phyloP scores from a whole-genome alignment of 2,797 vertebrate genomes.

The Poecilia velifera region DNA sequence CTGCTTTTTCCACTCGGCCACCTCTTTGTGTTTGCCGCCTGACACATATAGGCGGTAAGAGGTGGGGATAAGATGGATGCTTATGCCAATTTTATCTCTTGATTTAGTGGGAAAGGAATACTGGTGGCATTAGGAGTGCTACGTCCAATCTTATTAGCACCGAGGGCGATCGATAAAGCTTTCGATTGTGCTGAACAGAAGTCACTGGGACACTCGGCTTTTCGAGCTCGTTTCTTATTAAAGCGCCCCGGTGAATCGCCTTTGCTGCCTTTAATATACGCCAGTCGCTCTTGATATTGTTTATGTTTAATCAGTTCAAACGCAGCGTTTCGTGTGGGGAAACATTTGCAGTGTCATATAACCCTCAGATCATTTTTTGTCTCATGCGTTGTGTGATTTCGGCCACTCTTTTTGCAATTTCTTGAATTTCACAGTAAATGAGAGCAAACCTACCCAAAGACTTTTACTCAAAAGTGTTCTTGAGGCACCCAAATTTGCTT shows the following conservation, averaged over 20 bases:
- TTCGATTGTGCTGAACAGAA: constrained; percentile 49
- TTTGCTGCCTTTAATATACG: constrained; percentile 40
- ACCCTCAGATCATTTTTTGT: not conserved
- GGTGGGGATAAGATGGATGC: constrained; percentile 58
- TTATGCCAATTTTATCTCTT: constrained; percentile 71
- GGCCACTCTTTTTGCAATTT: too few species aligned
- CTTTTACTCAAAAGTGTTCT: not conserved
- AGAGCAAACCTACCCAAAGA: too few species aligned
- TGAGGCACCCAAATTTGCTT: not conserved
- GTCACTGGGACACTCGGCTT: constrained; percentile 33
- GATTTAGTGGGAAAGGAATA: constrained; percentile 63
- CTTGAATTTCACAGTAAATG: too few species aligned
- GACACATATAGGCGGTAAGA: constrained; percentile 42
- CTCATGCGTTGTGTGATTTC: not conserved
- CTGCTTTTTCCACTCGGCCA: constrained; percentile 49
- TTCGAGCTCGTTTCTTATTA: constrained; percentile 40
- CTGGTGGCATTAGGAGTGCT: constrained; percentile 54
- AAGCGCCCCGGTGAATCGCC: constrained; percentile 30
- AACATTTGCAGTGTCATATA: not conserved
- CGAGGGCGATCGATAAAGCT: constrained; percentile 68
- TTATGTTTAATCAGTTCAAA: constrained; percentile 1
- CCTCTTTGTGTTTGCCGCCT: constrained; percentile 56
- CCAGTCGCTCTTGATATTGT: constrained; percentile 5
- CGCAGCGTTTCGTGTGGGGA: not conserved
- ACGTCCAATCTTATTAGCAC: constrained; percentile 66